Base-by-base conservation (phyloP, 2,888 invertebrate species). In the Cheilosia pagana region DNA sequence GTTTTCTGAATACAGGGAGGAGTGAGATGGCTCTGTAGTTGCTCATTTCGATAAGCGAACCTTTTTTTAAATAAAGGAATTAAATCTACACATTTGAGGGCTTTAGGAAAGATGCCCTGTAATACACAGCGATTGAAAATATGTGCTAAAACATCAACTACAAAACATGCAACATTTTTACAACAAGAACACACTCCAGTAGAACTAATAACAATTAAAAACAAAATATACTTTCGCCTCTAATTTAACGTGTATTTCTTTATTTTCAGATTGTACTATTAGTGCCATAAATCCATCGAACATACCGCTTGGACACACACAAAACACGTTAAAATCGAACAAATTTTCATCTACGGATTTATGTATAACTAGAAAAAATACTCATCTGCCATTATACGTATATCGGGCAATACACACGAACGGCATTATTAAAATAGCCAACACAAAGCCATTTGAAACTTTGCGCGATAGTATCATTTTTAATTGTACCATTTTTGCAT, bases 301-400 rank as follows among this genome's bases (percentile, higher is more conserved):
- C 14, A 28, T 53, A 74, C 62, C 68, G 75, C 68, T 75, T 68
- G 75, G 81, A 75, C 52, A 65, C 25, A 65, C 25, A 43, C 57
- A 62, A 52, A 74, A 55, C 16, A 63, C 25, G 8, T 12, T 35
- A 35, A 3, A 12, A 35, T 21, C 43, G 63, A 63, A 74, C 41
- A 62, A 78, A 83, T 59, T 65, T 83, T 70, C 59, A 65, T 68
- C 68, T 70, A 16, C 75, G 59, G 74, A 70, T 71, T 75, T 75
- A 55, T 75, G 83, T 75, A 75, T 85, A 79, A 85, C 83, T 85
- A 85, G 79, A 83, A 79, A 75, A 35, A 79, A 71, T 23, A 68
- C 72, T 82, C 72, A 74, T 62, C 55, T 55, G 53, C 71, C 71
- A 72, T 72, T 65, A 55, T 28, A 28, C 8, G 2, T n/a, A 50